Evolutionary conservation across 1,140 invertebrate species (phyloP).

Genomic region (Myzus persicae): DNA sequence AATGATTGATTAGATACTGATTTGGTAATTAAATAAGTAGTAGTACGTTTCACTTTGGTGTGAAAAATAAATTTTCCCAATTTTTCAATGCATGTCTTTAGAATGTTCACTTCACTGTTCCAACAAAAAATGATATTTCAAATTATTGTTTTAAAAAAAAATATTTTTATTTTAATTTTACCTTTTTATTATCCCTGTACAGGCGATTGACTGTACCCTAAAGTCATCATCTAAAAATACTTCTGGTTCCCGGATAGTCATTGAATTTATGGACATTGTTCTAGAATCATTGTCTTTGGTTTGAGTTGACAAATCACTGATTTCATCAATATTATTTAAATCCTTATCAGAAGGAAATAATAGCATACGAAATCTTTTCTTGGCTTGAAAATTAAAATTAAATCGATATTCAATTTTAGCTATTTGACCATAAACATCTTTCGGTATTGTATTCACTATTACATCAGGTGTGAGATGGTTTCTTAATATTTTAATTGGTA

Average conservation of each 20-base stretch:
- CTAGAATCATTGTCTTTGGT: background rate
- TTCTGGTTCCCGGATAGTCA: background rate
- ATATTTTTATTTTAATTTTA: background rate
- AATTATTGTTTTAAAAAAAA: background rate
- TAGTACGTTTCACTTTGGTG: background rate
- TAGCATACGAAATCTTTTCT: background rate
- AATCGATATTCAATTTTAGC: slow-evolving; percentile 22
- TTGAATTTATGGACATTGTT: background rate
- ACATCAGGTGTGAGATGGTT: background rate
- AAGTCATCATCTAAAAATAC: background rate
- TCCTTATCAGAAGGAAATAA: background rate
- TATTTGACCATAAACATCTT: background rate
- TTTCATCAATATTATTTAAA: background rate
- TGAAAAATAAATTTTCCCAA: background rate
- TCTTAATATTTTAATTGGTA: background rate
- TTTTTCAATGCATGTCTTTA: background rate
- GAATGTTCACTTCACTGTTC: background rate
- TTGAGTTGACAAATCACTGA: background rate
- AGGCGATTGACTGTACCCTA: background rate
- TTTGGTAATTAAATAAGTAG: slow-evolving; percentile 35
- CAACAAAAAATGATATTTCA: background rate
- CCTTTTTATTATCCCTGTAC: slow-evolving; percentile 15
- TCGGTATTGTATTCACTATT: background rate
- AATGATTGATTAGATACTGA: background rate
- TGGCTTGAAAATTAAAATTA: slow-evolving; percentile 1